Evolutionary conservation across 2,797 vertebrate genomes (phyloP).

Genomic region (Ispidina picta): DNA sequence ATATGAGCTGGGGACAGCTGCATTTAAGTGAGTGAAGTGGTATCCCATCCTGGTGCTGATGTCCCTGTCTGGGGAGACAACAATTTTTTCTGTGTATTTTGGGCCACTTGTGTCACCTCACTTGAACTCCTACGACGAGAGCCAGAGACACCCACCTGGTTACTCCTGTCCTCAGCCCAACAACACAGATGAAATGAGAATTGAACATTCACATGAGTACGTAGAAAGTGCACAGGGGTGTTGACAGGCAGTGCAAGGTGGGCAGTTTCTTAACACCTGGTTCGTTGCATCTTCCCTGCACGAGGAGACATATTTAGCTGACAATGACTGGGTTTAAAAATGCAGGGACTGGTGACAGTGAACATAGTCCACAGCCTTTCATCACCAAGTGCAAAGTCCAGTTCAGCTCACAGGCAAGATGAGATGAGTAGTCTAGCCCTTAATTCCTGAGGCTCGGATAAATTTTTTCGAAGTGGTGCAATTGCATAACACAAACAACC

Average conservation of each 20-base stretch:
- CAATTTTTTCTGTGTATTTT: neutral
- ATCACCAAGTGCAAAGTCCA: neutral
- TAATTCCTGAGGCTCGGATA: conserved; percentile 5
- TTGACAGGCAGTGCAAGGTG: neutral
- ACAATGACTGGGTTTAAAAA: neutral
- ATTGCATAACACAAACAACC: conserved; percentile 31
- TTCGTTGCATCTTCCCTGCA: neutral
- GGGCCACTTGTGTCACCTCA: neutral
- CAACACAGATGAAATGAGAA: neutral
- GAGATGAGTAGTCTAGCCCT: neutral
- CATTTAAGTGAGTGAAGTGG: neutral
- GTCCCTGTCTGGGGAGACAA: neutral
- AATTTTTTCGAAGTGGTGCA: conserved; percentile 23
- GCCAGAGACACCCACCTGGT: neutral
- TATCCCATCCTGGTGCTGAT: neutral
- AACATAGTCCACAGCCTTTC: neutral
- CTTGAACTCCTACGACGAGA: neutral
- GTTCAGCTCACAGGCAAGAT: neutral
- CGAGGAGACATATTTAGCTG: neutral
- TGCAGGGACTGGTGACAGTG: neutral
- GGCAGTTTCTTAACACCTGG: neutral
- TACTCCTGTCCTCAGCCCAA: neutral
- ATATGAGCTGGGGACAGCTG: neutral
- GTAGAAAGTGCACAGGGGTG: neutral
- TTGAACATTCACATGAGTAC: neutral